Conservation (phyloP, 2,888 invertebrate species). For the Sicus ferrugineus region DNA sequence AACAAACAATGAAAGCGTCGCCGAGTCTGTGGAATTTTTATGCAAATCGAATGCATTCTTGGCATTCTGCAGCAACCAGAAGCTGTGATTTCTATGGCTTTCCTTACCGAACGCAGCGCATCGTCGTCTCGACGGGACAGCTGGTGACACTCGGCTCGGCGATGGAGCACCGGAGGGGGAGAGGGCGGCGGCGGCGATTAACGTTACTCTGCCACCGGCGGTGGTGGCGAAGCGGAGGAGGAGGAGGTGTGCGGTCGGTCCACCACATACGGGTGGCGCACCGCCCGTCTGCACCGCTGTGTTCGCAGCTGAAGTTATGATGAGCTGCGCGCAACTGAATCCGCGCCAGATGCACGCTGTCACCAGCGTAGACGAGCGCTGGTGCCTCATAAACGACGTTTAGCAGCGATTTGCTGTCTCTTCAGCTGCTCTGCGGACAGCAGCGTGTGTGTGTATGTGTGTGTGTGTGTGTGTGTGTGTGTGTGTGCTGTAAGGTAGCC, state of each 20-base stretch:
- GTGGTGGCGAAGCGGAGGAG: not conserved
- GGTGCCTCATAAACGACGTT: constrained; percentile 18
- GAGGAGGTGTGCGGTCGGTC: too few relatives aligned
- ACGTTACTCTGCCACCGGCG: not conserved
- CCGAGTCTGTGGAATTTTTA: constrained; percentile 46
- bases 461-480: not conserved
- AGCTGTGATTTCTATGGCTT: constrained; percentile 32
- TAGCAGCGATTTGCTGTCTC: constrained; percentile 2
- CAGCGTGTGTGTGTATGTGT: not conserved
- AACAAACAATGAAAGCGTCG: constrained; percentile 35
- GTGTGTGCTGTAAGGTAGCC: not conserved
- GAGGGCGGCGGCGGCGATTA: too few relatives aligned
- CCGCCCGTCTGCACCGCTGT: not conserved
- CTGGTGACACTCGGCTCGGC: too few relatives aligned
- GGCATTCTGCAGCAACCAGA: constrained; percentile 18
- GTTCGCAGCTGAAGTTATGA: not conserved
- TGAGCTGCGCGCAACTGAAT: not conserved
- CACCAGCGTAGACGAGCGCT: not conserved
- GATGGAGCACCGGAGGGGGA: too few relatives aligned
- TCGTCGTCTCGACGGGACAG: too few relatives aligned
- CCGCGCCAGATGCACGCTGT: not conserved
- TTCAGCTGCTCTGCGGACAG: not conserved
- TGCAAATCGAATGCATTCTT: constrained; percentile 41
- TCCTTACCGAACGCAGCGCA: too few relatives aligned
- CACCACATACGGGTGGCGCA: too few relatives aligned